Conservation (phyloP, 2,888 invertebrate species). For the Nomada ruficornis region DNA sequence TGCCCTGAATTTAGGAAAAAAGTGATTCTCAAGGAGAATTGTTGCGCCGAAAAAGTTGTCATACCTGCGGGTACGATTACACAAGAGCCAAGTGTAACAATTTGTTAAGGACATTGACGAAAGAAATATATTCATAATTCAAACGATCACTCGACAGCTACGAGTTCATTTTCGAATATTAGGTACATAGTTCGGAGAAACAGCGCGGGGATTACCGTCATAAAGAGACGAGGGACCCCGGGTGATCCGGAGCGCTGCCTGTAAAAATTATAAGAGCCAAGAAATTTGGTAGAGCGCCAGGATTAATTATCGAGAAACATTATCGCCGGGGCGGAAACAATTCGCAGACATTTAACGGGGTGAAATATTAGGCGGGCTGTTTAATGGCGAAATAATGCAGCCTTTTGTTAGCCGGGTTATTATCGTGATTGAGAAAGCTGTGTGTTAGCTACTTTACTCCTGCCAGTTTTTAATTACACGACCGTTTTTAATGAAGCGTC, state of each 20-base stretch:
- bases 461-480: constrained; percentile 52
- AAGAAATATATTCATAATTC: no score
- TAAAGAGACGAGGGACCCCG: neutral
- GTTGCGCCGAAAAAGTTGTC: no score
- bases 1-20: no score
- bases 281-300: constrained; percentile 47
- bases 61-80: no score
- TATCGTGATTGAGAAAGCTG: constrained; percentile 59
- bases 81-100: no score
- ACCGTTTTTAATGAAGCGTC: constrained; percentile 42
- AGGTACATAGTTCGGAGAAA: no score
- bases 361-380: constrained; percentile 31
- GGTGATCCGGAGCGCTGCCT: constrained; percentile 9
- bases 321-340: constrained; percentile 51
- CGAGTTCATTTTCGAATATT: no score
- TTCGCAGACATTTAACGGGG: constrained; percentile 28
- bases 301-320: constrained; percentile 57
- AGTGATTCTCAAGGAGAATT: neutral
- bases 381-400: constrained; percentile 56
- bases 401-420: constrained; percentile 56
- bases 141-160: no score
- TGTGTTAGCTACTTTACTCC: constrained; percentile 52
- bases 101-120: no score
- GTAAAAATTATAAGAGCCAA: constrained; percentile 39
- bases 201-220: constrained; percentile 13